Evolutionary conservation across 2,797 vertebrate genomes (phyloP), one percentile per base, ranked within the genome.

Genomic region (Acrocephalus scirpaceus): DNA sequence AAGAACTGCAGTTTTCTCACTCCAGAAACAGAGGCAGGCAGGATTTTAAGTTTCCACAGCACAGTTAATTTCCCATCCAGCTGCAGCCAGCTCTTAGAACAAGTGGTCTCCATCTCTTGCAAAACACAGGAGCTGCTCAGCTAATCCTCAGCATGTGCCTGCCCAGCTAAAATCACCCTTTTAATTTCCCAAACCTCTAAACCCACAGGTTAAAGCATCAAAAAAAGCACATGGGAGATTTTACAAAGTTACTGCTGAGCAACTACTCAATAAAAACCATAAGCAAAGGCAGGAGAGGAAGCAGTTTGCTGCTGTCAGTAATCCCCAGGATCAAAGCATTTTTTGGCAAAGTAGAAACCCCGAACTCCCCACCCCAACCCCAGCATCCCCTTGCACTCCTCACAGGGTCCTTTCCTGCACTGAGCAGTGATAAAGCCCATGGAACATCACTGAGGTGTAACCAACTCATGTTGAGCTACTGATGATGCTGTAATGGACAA

Each of bases 131-230:
- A 75, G 79, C 45, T 44, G 16, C 78, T 85, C 51, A 73, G 70
- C 62, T 42, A 65, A 84, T 38, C 50, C 66, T 77, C 70, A 78
- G 77, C 53, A 36, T 0, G 1, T 11, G 79, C 10, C 73, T 57
- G 56, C 16, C 32, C 8, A 58, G 65, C 57, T 92, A 69, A 75
- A 95, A 67, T 14, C 23, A 45, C 11, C 76, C 86, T 87, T 84
- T 82, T 70, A 30, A 86, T 77, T 77, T 86, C 76, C 54, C 84
- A 75, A 92, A 45, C 42, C 36, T 71, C 90, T 58, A 77, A 93
- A 77, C 13, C 16, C 40, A 17, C 27, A 44, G 50, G 79, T 77
- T 11, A 67, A 21, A n/a, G 10, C 1, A 0, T 40, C 22, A 27
- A 69, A 75, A 72, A 64, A 54, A 64, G 3, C 44, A 76, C 23